phyloP scores from a whole-genome alignment of 1,140 invertebrate species.

The Aricia agestis region DNA sequence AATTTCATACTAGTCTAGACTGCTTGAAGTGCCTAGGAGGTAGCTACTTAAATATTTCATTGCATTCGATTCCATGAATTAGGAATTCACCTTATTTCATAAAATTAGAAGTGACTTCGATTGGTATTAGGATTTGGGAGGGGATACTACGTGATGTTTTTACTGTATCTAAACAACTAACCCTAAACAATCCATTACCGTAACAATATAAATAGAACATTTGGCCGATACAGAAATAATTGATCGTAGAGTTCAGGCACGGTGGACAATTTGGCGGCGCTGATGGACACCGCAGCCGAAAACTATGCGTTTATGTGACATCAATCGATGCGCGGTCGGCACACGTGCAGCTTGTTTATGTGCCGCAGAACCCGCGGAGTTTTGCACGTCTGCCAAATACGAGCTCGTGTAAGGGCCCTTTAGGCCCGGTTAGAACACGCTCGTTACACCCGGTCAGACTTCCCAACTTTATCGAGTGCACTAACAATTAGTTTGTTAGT shows the following conservation, averaged over 20 bases:
- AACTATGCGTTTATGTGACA: slow-evolving; percentile 67
- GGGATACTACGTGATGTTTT: too few species aligned
- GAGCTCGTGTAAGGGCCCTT: slow-evolving; percentile 55
- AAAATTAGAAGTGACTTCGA: too few species aligned
- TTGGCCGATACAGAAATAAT: not conserved
- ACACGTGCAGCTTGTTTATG: slow-evolving; percentile 68
- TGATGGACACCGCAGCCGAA: slow-evolving; percentile 58
- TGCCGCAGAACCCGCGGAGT: slow-evolving; percentile 64
- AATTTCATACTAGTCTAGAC: slow-evolving; percentile 12
- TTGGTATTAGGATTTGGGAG: too few species aligned
- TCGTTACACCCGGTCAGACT: not conserved
- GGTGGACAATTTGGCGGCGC: slow-evolving; percentile 58
- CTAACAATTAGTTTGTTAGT: not conserved
- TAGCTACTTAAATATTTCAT: not conserved
- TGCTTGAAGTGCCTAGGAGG: not conserved
- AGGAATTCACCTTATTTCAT: not conserved
- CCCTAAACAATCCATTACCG: too few species aligned
- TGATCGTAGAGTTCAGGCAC: not conserved
- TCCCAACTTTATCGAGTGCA: not conserved
- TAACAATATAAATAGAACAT: too few species aligned
- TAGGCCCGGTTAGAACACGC: slow-evolving; percentile 35
- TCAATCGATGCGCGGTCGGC: slow-evolving; percentile 64
- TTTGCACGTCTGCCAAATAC: slow-evolving; percentile 65
- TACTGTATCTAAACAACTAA: too few species aligned
- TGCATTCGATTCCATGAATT: not conserved